Evolutionary conservation across 1,140 invertebrate species (phyloP).

Genomic region (Stegodyphus mimosarum): DNA sequence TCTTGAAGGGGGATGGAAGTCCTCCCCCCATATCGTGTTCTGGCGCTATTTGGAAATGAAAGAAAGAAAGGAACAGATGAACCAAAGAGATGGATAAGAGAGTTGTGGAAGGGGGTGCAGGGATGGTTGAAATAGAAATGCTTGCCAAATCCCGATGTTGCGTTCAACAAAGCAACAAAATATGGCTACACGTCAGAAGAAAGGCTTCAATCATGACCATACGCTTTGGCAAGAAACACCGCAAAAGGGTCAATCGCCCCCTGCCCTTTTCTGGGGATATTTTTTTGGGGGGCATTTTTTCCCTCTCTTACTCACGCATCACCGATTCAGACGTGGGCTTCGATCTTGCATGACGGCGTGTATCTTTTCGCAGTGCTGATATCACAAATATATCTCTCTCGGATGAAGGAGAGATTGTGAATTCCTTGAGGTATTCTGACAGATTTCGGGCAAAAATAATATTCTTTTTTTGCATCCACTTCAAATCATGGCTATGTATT

Average conservation of each 20-base stretch:
- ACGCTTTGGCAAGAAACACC: constrained; percentile 47
- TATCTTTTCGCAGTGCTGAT: constrained; percentile 16
- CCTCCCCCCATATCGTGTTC: constrained; percentile 47
- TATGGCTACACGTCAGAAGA: constrained; percentile 55
- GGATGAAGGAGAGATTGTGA: constrained; percentile 30
- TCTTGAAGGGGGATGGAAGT: not conserved
- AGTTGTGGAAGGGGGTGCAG: not conserved
- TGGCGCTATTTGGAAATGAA: constrained; percentile 11
- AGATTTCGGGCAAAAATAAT: constrained; percentile 11
- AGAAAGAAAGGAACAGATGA: constrained; percentile 21
- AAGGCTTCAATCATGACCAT: constrained; percentile 57
- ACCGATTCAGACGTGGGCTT: constrained; percentile 37
- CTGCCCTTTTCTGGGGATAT: constrained; percentile 36
- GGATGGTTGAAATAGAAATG: constrained; percentile 47
- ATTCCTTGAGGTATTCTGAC: constrained; percentile 11
- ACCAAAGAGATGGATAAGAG: constrained; percentile 20
- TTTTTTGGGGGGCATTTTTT: not conserved
- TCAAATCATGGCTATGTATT: no score
- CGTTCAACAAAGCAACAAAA: constrained; percentile 58
- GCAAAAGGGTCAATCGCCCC: constrained; percentile 58
- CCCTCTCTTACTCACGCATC: constrained; percentile 39
- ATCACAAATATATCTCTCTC: constrained; percentile 52
- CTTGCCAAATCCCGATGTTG: constrained; percentile 60
- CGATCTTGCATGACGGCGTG: constrained; percentile 39
- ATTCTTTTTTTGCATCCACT: not conserved